These are phyloP conservation scores for Tragelaphus strepsiceros DNA, from an alignment of 2,113 vertebrate genomes.

Conservation along the genomic window DNA sequence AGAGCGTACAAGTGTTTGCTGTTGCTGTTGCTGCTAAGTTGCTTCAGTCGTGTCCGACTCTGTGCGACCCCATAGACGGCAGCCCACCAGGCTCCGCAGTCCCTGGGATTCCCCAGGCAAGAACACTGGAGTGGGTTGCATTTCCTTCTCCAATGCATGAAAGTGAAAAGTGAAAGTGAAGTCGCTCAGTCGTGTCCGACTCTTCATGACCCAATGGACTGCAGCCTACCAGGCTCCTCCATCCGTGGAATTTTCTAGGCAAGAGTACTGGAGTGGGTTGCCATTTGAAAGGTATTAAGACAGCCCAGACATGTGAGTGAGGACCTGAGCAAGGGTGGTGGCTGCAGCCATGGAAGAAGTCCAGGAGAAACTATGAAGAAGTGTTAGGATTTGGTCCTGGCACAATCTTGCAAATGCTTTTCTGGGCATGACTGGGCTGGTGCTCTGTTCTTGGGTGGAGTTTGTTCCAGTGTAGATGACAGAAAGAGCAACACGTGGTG, in stretches of 20 bases:
- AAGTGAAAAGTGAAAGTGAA: too few relatives aligned
- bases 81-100: accelerated
- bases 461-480: not conserved
- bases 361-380: not conserved
- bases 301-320: not conserved
- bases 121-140: too few relatives aligned
- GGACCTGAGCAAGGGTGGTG: not conserved
- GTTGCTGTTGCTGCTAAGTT: too few relatives aligned
- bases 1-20: not conserved
- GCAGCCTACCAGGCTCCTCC: too few relatives aligned
- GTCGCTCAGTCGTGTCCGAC: too few relatives aligned
- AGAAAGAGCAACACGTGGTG: not conserved
- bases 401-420: not conserved
- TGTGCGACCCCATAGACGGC: too few relatives aligned
- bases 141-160: too few relatives aligned
- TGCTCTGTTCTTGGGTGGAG: not conserved
- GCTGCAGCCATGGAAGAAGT: not conserved
- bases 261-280: too few relatives aligned
- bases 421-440: not conserved
- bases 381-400: not conserved
- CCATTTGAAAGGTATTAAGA: not conserved
- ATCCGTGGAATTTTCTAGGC: too few relatives aligned
- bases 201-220: too few relatives aligned
- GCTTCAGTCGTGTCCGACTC: too few relatives aligned
- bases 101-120: too few relatives aligned